Evolutionary conservation across 2,113 vertebrate species (phyloP), one percentile per base, ranked within the genome.

Genomic region (Cynocephalus volans): DNA sequence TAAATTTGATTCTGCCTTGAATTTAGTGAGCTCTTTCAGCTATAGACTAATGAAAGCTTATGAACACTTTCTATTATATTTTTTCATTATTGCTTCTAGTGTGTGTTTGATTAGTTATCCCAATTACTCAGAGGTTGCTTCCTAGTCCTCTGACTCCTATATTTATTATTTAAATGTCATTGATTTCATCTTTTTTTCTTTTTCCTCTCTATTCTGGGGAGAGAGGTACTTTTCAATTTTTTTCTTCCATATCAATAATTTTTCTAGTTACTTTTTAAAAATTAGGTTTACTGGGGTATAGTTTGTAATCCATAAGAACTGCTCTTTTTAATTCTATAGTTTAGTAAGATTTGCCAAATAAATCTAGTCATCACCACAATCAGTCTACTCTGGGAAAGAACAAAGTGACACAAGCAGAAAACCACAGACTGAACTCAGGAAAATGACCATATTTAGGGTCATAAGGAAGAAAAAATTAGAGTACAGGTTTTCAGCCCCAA

Each of bases 261-360:
- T 79, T 87, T 72, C 52, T 23, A n/a, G 67, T 88, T 24, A 88
- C 14, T 94, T 92, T 31, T 92, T 31, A 56, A 86, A 72, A 52
- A 15, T 56, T 82, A 88, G 9, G 26, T 88, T 33, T 89, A 52
- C 21, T 36, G 72, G 52, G 3, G n/a, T 62, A 52, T 64, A 88
- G 36, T 60, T 79, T 87, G 72, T 33, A 70, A 72, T 52, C 24
- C 33, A 15, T 62, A 73, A 73, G 13, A 88, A 45, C 82, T 50
- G 80, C 12, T 28, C 24, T 50, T 72, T 58, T 80, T 50, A 79
- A 60, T 24, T 62, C 60, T 70, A 36, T 7, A 60, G 41, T 36
- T 93, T 41, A 62, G 6, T 33, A 73, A 72, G 15, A 88, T 72
- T 88, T 88, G 54, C 64, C 21, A 70, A 70, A 60, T 50, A 77